Percentiles rank a stretch among this genome's conserved stretches.
Evolutionary conservation across 2,888 invertebrate species (phyloP).

Genomic region (Tipula helvola): DNA sequence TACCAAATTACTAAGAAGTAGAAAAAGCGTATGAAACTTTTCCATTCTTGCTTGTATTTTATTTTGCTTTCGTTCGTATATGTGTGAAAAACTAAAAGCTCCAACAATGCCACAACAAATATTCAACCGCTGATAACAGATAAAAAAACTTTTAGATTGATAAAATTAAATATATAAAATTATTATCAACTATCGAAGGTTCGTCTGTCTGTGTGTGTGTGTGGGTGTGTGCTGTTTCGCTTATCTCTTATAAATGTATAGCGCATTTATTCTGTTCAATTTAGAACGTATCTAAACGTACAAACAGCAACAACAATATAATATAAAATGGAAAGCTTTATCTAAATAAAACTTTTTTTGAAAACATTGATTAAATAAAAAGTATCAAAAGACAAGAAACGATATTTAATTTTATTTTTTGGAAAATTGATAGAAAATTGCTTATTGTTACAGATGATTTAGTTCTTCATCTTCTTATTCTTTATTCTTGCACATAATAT

Average conservation of each 20-base stretch:
- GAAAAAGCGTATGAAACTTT: background rate
- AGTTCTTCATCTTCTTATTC: background rate
- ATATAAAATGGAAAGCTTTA: background rate
- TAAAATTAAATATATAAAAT: background rate
- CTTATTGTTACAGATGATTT: slow-evolving; percentile 4
- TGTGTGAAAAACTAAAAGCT: background rate
- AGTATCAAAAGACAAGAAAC: background rate
- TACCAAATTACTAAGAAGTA: background rate
- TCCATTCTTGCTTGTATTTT: background rate
- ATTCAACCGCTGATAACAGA: background rate
- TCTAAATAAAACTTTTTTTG: background rate
- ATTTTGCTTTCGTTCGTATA: background rate
- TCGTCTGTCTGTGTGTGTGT: background rate
- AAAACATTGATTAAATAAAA: background rate
- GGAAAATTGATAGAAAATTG: background rate
- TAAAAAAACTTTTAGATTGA: background rate
- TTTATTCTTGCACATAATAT: background rate
- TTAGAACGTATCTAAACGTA: background rate
- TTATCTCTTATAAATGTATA: background rate
- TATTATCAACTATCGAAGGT: background rate
- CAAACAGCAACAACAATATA: background rate
- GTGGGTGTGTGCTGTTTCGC: background rate
- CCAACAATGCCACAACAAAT: background rate
- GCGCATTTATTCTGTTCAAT: background rate
- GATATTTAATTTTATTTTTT: background rate